These are phyloP conservation scores for Syrrhaptes paradoxus DNA, from an alignment of 2,113 vertebrate genomes.

Conservation along the genomic window DNA sequence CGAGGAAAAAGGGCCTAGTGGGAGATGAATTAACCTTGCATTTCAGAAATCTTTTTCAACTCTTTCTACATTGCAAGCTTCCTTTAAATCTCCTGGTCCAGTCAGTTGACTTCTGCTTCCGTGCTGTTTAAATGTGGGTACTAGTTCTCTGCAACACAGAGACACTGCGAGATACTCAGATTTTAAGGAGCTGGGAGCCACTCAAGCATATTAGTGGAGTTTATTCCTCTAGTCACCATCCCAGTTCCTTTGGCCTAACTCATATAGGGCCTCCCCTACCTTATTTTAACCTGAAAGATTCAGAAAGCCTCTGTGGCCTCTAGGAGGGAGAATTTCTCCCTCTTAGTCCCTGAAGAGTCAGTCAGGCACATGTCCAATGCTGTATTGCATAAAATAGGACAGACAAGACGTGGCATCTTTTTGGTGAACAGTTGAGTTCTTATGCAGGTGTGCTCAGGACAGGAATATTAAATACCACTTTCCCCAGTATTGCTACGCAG, in stretches of 20 bases:
- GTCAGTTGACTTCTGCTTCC: not conserved
- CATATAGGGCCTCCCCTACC: fast-evolving
- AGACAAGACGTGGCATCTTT: not conserved
- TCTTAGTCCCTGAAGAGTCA: not conserved
- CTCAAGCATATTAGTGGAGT: not conserved
- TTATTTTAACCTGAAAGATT: not conserved
- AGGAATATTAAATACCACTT: not conserved
- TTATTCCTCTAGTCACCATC: not conserved
- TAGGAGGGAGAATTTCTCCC: not conserved
- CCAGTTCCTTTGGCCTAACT: not conserved
- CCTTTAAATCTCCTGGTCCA: not conserved
- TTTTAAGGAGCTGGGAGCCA: not conserved
- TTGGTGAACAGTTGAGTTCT: not conserved
- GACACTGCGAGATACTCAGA: not conserved
- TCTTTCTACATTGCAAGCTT: not conserved
- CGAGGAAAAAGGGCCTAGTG: not conserved
- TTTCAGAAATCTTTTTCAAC: not conserved
- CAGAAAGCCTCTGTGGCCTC: not conserved
- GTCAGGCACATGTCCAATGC: not conserved
- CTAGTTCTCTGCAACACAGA: not conserved
- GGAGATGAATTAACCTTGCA: not conserved
- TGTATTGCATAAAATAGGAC: not conserved
- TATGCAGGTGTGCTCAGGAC: fast-evolving
- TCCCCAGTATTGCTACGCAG: not conserved
- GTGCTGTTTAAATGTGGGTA: not conserved